Percentiles rank a stretch among this genome's conserved stretches.
Evolutionary conservation across 2,113 vertebrate genomes (phyloP).

Genomic region (Gavia stellata): DNA sequence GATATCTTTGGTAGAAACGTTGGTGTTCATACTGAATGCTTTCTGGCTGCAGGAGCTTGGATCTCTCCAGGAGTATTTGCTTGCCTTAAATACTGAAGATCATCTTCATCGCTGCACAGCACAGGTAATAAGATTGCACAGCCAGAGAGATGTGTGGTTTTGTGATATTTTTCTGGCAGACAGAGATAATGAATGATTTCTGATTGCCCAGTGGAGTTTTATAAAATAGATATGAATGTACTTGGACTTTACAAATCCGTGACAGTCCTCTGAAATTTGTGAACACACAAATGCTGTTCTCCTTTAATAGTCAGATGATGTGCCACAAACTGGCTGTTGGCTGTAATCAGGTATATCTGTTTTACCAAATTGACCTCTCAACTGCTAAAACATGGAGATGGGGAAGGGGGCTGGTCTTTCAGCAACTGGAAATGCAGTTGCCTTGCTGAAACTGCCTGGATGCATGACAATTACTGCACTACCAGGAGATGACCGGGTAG

Average conservation of each 20-base stretch:
- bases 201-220: background rate
- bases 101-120: constrained; percentile 87
- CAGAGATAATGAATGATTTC: background rate
- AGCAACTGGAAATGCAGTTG: background rate
- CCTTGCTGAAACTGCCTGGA: background rate
- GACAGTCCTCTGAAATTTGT: background rate
- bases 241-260: background rate
- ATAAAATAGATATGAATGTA: background rate
- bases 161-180: background rate
- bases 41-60: constrained; percentile 82
- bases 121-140: constrained; percentile 74
- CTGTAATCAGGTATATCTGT: background rate
- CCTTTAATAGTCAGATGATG: background rate
- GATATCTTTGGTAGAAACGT: background rate
- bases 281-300: background rate
- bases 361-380: background rate
- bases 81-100: constrained; percentile 93
- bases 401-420: background rate
- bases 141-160: background rate
- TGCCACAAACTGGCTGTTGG: background rate
- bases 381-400: background rate
- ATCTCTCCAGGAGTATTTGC: constrained; percentile 89
- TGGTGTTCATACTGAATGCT: background rate
- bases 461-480: background rate
- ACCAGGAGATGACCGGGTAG: background rate